Base-by-base conservation (phyloP, 2,888 invertebrate genomes). In the Cremastinae sp. region DNA sequence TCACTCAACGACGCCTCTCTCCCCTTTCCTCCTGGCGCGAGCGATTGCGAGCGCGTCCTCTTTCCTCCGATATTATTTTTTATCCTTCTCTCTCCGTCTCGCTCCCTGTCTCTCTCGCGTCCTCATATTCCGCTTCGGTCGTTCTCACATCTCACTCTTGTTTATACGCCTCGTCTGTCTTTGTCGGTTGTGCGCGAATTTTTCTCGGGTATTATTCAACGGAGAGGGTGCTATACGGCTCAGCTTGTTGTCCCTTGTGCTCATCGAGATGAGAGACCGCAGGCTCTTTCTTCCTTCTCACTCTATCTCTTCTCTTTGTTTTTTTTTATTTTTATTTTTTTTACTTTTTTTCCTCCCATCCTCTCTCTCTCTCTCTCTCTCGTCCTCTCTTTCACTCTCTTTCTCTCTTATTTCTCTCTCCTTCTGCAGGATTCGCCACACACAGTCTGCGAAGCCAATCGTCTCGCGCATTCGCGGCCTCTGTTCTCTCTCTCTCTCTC, bases 151-250 rank as follows among this genome's bases (percentile, higher is more conserved):
- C 53, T 61, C 53, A 45, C 53, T 61, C 36, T 70, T 45, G 54
- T 66, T 38, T 58, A 58, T 66, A n/a, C n/a, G 45, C 49, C 58
- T 47, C 47, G 47, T 68, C 49, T 56, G 58, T 56, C 66, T 47
- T 58, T 47, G 14, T 68, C 49, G 58, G 36, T 58, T 58, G 56
- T 45, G 54, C 36, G 58, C 47, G 47, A 38, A 58, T 68, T 47
- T 68, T 45, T 38, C 68, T 66, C 20, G 56, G 56, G 56, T 69
- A 70, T 70, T 70, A 70, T 70, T 61, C 59, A 70, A 70, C 51
- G 34, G 56, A 36, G 22, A 66, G 61, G 61, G 43, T 59, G 38
- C 51, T 43, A 49, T 51, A 12, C 12, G 36, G 41, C 51, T 18
- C 53, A 62, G 61, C 53, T 62, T 54, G 61, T 61, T 53, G 53